Base-by-base conservation (phyloP, 2,113 vertebrate species). In the Misgurnus anguillicaudatus region DNA sequence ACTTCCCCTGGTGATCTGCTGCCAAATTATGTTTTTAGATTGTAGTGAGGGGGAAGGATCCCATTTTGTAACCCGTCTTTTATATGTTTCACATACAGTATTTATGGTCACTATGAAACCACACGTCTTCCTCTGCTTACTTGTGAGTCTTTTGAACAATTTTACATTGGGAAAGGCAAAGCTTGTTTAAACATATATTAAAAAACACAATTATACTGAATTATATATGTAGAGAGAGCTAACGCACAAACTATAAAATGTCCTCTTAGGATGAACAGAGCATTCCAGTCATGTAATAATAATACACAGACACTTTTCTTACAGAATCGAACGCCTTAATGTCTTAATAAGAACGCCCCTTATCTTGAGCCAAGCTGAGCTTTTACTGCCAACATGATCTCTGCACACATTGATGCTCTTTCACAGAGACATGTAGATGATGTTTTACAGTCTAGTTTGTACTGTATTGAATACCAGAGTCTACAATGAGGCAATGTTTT, bases 291-390 rank as follows among this genome's bases (percentile, higher is more conserved):
- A n/a, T 80, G 62, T 31, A 31, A 31, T 31, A n/a, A n/a, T 74
- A 47, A 80, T 2, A 75, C 36, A 57, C 70, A 80, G 73, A 39
- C 65, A 64, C 38, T 73, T 79, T 81, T 62, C 21, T 71, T 70
- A 36, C 55, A 69, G 71, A 73, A 42, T 72, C 39, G 4, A 74
- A 68, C 79, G 77, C 84, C 84, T 78, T 77, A 47, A 60, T 85
- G 82, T 84, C 82, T 86, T 86, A 80, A 81, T 51, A 58, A n/a
- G 6, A 53, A 51, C 68, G n/a, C 24, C 19, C 19, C 36, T 63
- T 9, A 51, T 41, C 67, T 64, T 60, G 45, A 82, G 70, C 31
- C 72, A 47, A 41, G 31, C 61, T 58, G 21, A 68, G 68, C 13
- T 74, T 67, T n/a, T 80, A 80, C 79, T 80, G 79, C 79, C 79